phyloP scores from a whole-genome alignment of 2,888 invertebrate genomes.

The Heliconius hortense region DNA sequence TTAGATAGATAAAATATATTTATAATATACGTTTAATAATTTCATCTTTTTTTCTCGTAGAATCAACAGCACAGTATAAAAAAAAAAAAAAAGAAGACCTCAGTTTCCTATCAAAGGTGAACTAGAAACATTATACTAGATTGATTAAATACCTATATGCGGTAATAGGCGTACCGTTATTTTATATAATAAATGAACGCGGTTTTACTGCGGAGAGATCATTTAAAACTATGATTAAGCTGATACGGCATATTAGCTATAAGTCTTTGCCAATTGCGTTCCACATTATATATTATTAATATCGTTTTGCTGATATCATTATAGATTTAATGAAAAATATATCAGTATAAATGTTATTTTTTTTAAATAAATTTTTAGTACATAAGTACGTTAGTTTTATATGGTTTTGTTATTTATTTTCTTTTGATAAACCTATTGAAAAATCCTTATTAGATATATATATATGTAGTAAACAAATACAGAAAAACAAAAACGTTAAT shows the following conservation, averaged over 20 bases:
- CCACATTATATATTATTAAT: not conserved
- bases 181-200: conserved; percentile 21
- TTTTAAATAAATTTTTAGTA: not conserved
- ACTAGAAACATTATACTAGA: conserved; percentile 22
- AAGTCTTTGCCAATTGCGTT: conserved; percentile 8
- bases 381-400: not conserved
- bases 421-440: not conserved
- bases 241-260: not conserved
- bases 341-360: not conserved
- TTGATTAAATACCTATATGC: conserved; percentile 27
- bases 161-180: conserved; percentile 24
- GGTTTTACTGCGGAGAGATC: conserved; percentile 12
- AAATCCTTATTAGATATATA: too few relatives aligned
- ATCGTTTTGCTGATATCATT: not conserved
- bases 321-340: not conserved
- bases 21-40: too few relatives aligned
- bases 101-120: conserved; percentile 25
- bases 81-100: conserved; percentile 4
- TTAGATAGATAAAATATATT: too few relatives aligned
- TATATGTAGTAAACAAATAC: too few relatives aligned
- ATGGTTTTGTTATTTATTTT: not conserved
- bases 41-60: too few relatives aligned
- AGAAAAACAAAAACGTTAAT: too few relatives aligned
- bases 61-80: not conserved
- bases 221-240: conserved; percentile 24